phyloP scores from a whole-genome alignment of 2,113 vertebrate species.

The Mirza zaza region DNA sequence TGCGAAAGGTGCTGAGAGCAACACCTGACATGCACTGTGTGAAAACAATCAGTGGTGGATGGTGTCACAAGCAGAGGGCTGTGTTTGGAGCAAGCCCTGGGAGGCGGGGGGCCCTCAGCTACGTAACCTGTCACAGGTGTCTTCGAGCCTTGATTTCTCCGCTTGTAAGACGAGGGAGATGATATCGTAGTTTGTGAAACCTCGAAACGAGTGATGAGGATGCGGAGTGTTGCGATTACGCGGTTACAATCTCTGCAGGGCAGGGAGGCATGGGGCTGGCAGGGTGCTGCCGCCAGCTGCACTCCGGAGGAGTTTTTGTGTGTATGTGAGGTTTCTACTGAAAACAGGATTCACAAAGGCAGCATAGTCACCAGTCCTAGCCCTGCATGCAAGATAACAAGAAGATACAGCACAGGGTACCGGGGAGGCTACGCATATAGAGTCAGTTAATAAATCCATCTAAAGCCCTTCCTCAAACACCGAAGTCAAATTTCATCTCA shows the following conservation, averaged over 20 bases:
- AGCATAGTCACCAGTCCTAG: not conserved
- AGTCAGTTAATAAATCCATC: not conserved
- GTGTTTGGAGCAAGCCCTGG: not conserved
- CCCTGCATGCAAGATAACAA: not conserved
- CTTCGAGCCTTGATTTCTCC: not conserved
- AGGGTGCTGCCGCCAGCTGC: not conserved
- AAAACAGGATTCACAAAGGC: not conserved
- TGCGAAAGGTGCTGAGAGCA: not conserved
- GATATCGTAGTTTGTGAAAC: not conserved
- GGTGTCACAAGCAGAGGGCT: accelerated
- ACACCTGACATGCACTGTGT: accelerated
- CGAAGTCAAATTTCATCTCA: not conserved
- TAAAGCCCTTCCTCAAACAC: not conserved
- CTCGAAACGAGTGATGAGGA: accelerated
- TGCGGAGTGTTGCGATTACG: not conserved
- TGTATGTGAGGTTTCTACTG: not conserved
- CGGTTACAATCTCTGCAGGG: not conserved
- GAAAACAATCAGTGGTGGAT: not conserved
- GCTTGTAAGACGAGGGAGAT: not conserved
- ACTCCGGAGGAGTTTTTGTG: not conserved
- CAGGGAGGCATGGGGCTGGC: not conserved
- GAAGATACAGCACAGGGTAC: not conserved
- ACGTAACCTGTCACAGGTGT: accelerated
- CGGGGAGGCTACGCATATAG: not conserved
- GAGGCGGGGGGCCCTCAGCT: not conserved